Evolutionary conservation across 2,888 invertebrate species (phyloP), one percentile per base, ranked within the genome.

Genomic region (Pristionchus mayeri): DNA sequence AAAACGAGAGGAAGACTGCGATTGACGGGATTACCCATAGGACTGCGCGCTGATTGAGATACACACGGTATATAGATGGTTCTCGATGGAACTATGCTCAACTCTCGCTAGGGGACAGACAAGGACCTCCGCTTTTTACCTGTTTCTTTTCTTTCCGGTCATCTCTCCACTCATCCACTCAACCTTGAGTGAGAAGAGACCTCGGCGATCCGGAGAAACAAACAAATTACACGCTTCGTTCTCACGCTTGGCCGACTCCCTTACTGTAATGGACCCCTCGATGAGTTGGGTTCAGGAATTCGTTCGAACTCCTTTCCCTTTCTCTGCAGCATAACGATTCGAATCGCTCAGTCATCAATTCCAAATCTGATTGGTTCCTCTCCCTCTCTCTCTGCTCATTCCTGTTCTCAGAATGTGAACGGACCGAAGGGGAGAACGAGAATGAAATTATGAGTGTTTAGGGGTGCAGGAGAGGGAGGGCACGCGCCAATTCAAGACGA

Each of bases 321-420:
- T 37, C 40, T 24, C 24, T 40, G 37, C 54, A 71, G 37, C 40
- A 71, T 71, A n/a, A 71, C 71, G 40, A 71, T 71, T 40, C 40
- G 40, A 24, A 63, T 71, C 71, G 40, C 30, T 34, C 71, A 71
- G 71, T 71, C 71, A 71, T 71, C 71, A 71, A 71, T 71, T 71
- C 71, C 71, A 71, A 71, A 71, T 71, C 71, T 71, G 71, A 71
- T 71, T 37, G 71, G 71, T 71, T 71, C 71, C n/a, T 34, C 37
- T 34, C n/a, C 37, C 63, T 37, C 67, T 40, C 60, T 67, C 40
- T 24, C 24, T 44, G 44, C 6, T 40, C 21, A 44, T 71, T 71
- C 71, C 71, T 40, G 71, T 71, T 71, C 67, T 71, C 44, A 71
- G 71, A 71, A n/a, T 71, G n/a, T n/a, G 71, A 71, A 71, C 71